Conservation (phyloP, 2,888 invertebrate species). For the Drosophila setosimentum region DNA sequence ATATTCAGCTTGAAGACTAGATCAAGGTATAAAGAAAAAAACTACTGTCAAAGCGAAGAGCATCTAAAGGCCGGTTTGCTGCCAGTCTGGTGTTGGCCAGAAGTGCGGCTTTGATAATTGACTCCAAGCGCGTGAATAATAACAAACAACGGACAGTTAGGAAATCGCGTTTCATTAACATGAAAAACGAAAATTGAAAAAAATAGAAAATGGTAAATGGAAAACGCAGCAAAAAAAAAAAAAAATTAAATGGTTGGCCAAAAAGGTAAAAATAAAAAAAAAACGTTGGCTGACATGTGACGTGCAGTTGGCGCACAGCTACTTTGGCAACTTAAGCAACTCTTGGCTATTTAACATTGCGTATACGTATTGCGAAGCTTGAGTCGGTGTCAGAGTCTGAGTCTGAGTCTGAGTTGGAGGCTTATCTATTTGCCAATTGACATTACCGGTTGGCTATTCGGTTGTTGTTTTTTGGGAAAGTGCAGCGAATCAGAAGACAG, state of each 20-base stretch:
- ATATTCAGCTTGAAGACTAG: neutral
- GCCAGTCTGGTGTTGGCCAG: neutral
- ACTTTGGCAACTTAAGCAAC: slow-evolving; percentile 34
- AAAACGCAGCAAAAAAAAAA: slow-evolving; percentile 37
- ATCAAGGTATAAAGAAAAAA: neutral
- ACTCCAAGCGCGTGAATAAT: slow-evolving; percentile 81
- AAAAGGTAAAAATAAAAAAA: slow-evolving; percentile 29
- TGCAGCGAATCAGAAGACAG: slow-evolving; percentile 54
- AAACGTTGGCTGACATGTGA: slow-evolving; percentile 48
- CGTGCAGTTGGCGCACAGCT: slow-evolving; percentile 33
- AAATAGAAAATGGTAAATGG: slow-evolving; percentile 55
- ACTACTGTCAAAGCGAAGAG: slow-evolving; percentile 1
- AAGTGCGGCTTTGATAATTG: slow-evolving; percentile 70
- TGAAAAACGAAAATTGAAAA: slow-evolving; percentile 61
- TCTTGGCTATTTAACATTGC: slow-evolving; percentile 62
- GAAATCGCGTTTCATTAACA: slow-evolving; percentile 80
- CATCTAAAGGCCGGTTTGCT: neutral
- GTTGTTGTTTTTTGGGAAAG: slow-evolving; percentile 62
- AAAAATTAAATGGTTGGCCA: slow-evolving; percentile 30
- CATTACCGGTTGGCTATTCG: slow-evolving; percentile 45
- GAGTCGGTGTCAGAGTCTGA: slow-evolving; percentile 3
- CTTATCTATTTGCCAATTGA: slow-evolving; percentile 58
- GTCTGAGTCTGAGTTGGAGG: slow-evolving; percentile 3
- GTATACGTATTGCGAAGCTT: slow-evolving; percentile 59
- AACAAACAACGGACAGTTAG: slow-evolving; percentile 70